Conservation (phyloP, 2,888 invertebrate species). For the Cerceris ruficornis region DNA sequence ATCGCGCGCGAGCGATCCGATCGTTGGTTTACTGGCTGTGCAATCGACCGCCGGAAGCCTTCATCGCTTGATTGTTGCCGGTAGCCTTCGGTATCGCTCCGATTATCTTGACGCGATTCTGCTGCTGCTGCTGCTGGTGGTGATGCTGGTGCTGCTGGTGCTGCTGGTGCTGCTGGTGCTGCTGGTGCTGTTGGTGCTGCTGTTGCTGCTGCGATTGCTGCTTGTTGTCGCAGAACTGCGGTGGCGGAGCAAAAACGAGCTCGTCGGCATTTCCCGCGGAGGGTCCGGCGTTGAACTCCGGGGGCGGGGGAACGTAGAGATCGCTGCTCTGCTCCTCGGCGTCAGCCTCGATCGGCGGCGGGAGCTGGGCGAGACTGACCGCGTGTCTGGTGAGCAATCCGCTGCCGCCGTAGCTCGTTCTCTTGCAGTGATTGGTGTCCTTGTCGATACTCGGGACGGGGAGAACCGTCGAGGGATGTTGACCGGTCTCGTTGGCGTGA, state of each 20-base stretch:
- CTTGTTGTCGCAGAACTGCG: conserved; percentile 92
- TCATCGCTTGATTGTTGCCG: conserved; percentile 71
- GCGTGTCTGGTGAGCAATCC: conserved; percentile 86
- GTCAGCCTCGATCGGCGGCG: conserved; percentile 89
- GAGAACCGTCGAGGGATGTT: conserved; percentile 67
- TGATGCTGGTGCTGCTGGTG: conserved; percentile 84
- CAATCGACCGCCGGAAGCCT: conserved; percentile 82
- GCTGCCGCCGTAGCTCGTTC: conserved; percentile 76
- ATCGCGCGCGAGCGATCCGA: background rate
- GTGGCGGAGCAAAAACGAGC: conserved; percentile 91
- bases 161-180: conserved; percentile 84
- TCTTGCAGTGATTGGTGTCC: conserved; percentile 70
- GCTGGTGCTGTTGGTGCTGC: conserved; percentile 79
- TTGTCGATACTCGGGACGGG: conserved; percentile 74
- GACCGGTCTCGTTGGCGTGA: conserved; percentile 72
- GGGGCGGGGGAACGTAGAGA: conserved; percentile 84
- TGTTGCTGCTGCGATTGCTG: conserved; percentile 75
- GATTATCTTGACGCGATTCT: conserved; percentile 89
- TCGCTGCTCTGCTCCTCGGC: conserved; percentile 87
- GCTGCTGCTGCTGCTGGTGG: conserved; percentile 79
- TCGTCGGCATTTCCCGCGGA: conserved; percentile 83
- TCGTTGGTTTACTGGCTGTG: conserved; percentile 80
- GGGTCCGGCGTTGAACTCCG: conserved; percentile 83
- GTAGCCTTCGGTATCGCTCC: conserved; percentile 90
- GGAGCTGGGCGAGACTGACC: conserved; percentile 90